phyloP scores from a whole-genome alignment of 1,140 invertebrate species.

The Linepithema humile region DNA sequence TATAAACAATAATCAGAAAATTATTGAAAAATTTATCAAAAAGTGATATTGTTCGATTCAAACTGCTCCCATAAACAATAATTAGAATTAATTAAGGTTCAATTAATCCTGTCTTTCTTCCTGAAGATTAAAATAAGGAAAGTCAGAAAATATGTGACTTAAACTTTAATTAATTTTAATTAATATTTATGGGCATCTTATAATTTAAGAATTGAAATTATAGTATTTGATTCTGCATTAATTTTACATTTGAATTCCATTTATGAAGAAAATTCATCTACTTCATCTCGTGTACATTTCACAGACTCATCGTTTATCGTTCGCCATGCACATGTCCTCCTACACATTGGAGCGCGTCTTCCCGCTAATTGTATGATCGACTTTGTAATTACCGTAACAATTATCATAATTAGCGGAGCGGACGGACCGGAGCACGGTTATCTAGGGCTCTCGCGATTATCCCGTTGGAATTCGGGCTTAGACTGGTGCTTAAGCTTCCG shows the following conservation, averaged over 20 bases:
- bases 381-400: slow-evolving; percentile 57
- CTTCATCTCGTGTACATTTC: neutral
- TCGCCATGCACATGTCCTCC: neutral
- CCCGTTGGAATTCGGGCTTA: slow-evolving; percentile 48
- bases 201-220: no score
- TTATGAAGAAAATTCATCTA: neutral
- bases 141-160: neutral
- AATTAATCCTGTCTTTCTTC: neutral
- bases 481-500: slow-evolving; percentile 49
- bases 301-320: neutral
- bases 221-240: no score
- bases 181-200: neutral
- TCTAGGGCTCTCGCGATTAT: slow-evolving; percentile 50
- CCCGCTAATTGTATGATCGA: slow-evolving; percentile 53
- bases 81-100: neutral
- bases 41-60: neutral
- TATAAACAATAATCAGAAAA: slow-evolving; percentile 14
- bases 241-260: no score
- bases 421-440: slow-evolving; percentile 24
- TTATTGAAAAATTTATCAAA: neutral
- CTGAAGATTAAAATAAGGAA: neutral
- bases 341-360: neutral
- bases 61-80: neutral
- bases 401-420: slow-evolving; percentile 53
- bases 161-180: neutral